Conservation (phyloP, 2,113 vertebrate species). For the Phasianus colchicus region DNA sequence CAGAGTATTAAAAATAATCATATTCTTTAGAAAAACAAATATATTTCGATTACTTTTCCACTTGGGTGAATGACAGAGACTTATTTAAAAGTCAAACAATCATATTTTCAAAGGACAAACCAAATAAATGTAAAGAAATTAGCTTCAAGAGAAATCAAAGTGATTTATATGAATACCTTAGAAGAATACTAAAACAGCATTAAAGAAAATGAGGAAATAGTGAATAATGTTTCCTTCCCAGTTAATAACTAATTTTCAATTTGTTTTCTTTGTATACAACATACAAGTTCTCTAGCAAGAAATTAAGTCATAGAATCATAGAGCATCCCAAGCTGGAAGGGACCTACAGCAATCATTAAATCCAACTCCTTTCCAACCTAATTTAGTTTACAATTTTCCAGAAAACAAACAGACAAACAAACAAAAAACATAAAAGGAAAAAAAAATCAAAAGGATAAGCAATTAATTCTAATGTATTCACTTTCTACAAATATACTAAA, state of each 20-base stretch:
- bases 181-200: neutral
- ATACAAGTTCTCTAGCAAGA: neutral
- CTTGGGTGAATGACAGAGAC: neutral
- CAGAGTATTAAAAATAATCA: neutral
- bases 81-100: neutral
- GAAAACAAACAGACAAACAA: neutral
- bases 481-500: neutral
- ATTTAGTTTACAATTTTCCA: neutral
- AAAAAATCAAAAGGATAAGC: neutral
- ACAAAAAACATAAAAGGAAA: neutral
- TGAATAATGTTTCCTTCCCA: neutral
- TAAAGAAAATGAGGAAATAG: neutral
- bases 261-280: neutral
- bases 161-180: neutral
- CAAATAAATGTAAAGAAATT: neutral
- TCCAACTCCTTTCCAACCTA: neutral
- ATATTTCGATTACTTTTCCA: neutral
- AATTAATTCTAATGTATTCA: neutral
- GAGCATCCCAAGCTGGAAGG: no score
- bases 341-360: no score
- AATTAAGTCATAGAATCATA: neutral
- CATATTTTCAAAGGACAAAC: neutral
- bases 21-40: neutral
- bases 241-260: slow-evolving; percentile 29
- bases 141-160: neutral